Percentiles rank a stretch among this genome's conserved stretches.
These are phyloP conservation scores for Ictidomys tridecemlineatus DNA, from an alignment of 2,113 vertebrate genomes.

Conservation along the genomic window DNA sequence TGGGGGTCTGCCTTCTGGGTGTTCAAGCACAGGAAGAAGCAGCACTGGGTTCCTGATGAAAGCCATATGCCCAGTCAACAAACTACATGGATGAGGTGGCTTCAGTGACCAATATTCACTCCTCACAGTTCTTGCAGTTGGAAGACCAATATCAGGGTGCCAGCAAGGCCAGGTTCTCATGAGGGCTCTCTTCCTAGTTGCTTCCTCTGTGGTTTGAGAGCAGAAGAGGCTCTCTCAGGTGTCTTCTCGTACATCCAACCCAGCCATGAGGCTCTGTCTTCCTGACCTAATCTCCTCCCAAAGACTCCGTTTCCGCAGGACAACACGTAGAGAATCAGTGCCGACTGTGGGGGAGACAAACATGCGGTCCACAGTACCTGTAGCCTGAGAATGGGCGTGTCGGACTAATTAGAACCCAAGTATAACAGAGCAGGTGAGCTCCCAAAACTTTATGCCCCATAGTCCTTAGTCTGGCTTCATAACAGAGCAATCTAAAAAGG, in stretches of 20 bases:
- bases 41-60: background rate
- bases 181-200: background rate
- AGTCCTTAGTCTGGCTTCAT: background rate
- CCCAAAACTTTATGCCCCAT: accelerated
- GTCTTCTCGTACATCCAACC: background rate
- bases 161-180: background rate
- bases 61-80: background rate
- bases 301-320: background rate
- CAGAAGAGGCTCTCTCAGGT: background rate
- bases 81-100: background rate
- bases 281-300: background rate
- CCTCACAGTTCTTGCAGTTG: background rate
- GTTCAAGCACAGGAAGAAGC: background rate
- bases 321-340: accelerated
- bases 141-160: background rate
- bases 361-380: background rate
- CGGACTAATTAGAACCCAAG: background rate
- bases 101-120: background rate
- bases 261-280: background rate
- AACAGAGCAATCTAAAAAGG: background rate
- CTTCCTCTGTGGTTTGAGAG: background rate
- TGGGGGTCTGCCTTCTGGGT: background rate
- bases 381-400: background rate
- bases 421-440: background rate
- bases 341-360: background rate